Percentiles rank a stretch among this genome's conserved stretches.
phyloP scores from a whole-genome alignment of 2,888 invertebrate genomes.

The Leptopterna dolabrata region DNA sequence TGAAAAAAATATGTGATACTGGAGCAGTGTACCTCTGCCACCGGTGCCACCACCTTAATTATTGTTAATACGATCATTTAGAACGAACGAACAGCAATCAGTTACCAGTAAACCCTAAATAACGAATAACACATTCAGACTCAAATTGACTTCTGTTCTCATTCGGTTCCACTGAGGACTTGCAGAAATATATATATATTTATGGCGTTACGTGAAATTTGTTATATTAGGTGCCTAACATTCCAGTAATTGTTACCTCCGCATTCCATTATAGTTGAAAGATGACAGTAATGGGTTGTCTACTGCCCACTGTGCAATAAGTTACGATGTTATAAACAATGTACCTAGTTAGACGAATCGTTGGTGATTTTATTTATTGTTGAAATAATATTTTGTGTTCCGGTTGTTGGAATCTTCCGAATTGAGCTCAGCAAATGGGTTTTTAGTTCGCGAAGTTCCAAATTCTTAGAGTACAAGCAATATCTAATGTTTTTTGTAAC shows the following conservation, averaged over 20 bases:
- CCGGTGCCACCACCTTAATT: too few species aligned
- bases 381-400: not conserved
- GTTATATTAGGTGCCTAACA: constrained; percentile 32
- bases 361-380: not conserved
- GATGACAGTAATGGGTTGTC: not conserved
- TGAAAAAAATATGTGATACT: too few species aligned
- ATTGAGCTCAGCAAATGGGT: not conserved
- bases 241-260: constrained; percentile 35
- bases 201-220: not conserved
- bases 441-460: not conserved
- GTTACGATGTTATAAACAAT: not conserved
- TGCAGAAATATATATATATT: not conserved
- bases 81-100: too few species aligned
- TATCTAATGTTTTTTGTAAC: not conserved
- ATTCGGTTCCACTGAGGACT: not conserved
- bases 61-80: too few species aligned
- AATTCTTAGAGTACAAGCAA: not conserved
- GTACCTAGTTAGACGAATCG: not conserved
- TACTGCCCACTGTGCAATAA: constrained; percentile 18
- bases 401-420: not conserved
- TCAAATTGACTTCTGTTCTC: not conserved
- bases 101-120: too few species aligned
- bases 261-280: constrained; percentile 1
- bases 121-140: too few species aligned
- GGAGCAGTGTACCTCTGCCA: too few species aligned